These are phyloP conservation scores for Ivindomyrus marchei DNA, from an alignment of 2,113 vertebrate species.

Conservation along the genomic window DNA sequence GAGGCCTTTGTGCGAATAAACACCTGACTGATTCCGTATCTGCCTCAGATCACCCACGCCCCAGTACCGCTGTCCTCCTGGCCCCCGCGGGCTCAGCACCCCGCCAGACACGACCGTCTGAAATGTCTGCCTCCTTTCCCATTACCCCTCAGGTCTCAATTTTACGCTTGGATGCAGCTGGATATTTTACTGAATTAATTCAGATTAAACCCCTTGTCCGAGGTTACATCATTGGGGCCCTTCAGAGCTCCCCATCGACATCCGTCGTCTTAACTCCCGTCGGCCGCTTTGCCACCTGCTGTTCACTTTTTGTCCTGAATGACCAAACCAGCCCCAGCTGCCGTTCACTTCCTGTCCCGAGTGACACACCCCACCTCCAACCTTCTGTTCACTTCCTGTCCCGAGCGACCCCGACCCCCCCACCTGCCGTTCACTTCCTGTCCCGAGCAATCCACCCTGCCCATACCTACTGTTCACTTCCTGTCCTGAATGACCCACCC, in stretches of 20 bases:
- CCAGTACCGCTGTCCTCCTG: too few species aligned
- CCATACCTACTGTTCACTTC: not conserved
- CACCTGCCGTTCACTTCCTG: not conserved
- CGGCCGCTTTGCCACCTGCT: not conserved
- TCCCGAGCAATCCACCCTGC: rapidly evolving
- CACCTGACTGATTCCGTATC: not conserved
- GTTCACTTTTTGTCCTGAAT: not conserved
- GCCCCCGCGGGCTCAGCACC: not conserved
- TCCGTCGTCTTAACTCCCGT: not conserved
- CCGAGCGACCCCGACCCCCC: not conserved
- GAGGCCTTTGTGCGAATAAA: not conserved
- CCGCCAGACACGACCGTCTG: not conserved
- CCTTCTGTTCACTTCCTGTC: not conserved
- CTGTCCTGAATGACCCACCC: too few species aligned
- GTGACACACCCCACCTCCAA: not conserved
- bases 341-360: not conserved
- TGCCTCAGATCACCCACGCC: not conserved
- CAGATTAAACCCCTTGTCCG: conserved; percentile 6
- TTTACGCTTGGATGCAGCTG: not conserved
- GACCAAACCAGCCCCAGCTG: not conserved
- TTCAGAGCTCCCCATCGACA: not conserved
- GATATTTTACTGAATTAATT: conserved; percentile 14
- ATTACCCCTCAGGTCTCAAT: not conserved
- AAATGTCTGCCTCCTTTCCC: not conserved
- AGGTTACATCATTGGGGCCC: not conserved